phyloP scores from a whole-genome alignment of 2,113 vertebrate species.

The Rhinolophus sinicus region DNA sequence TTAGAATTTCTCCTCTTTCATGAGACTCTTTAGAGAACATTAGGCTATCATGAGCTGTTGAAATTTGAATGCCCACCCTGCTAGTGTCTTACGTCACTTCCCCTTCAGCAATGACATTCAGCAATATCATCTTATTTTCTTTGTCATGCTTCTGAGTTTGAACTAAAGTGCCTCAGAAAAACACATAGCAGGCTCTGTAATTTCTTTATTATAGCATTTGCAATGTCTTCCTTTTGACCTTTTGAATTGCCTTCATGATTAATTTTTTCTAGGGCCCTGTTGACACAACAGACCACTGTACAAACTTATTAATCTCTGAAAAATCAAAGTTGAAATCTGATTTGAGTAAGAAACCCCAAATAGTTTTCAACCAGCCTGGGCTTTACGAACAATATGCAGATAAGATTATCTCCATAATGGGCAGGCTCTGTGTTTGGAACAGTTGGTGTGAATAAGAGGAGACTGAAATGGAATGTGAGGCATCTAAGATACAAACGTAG shows the following conservation, averaged over 20 bases:
- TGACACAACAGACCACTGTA: conserved; percentile 74
- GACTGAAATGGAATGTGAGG: neutral
- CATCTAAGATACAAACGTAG: neutral
- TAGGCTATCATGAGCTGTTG: neutral
- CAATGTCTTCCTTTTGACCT: conserved; percentile 73
- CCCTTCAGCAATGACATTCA: neutral
- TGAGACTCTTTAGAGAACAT: neutral
- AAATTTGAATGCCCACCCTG: neutral
- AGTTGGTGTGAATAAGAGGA: neutral
- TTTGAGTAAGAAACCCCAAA: conserved; percentile 64
- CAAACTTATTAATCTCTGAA: conserved; percentile 71
- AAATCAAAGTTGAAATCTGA: conserved; percentile 69
- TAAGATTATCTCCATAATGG: neutral
- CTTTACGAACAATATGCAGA: conserved; percentile 45
- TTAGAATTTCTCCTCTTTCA: neutral
- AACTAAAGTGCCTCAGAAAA: conserved; percentile 54
- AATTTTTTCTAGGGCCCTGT: conserved; percentile 69
- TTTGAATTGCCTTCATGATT: conserved; percentile 66
- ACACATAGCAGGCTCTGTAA: neutral
- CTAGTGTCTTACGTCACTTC: neutral
- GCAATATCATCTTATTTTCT: neutral
- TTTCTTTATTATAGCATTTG: conserved; percentile 47
- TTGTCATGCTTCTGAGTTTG: neutral
- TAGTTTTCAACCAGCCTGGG: conserved; percentile 45
- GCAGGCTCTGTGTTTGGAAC: neutral